Evolutionary conservation across 2,113 vertebrate genomes (phyloP).

Genomic region (Cacatua alba): DNA sequence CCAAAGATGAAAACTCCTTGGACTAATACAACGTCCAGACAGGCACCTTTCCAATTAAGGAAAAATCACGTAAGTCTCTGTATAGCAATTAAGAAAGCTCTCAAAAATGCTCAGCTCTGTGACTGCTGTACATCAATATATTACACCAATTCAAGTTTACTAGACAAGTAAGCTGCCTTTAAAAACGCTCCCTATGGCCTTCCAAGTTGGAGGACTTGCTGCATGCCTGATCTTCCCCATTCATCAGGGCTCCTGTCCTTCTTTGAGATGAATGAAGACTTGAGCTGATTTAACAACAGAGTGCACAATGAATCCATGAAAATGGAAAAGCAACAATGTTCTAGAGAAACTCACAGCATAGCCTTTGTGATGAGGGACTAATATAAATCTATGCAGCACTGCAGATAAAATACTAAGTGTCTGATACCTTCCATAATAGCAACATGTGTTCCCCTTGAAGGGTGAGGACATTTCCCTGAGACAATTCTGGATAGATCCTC

Average conservation of each 20-base stretch:
- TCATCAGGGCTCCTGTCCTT: background rate
- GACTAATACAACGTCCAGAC: rapidly evolving
- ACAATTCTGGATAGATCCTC: background rate
- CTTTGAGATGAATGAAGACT: background rate
- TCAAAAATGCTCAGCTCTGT: background rate
- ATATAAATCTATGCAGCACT: rapidly evolving
- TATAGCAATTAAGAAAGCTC: background rate
- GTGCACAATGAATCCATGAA: background rate
- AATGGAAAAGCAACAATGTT: background rate
- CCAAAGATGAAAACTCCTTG: background rate
- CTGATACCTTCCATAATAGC: rapidly evolving
- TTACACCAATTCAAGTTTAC: background rate
- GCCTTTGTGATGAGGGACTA: background rate
- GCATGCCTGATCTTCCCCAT: background rate
- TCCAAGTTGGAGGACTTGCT: background rate
- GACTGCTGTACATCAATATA: background rate
- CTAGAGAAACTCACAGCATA: background rate
- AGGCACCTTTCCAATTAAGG: background rate
- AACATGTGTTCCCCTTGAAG: background rate
- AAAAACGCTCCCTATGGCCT: background rate
- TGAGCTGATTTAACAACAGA: background rate
- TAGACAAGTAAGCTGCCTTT: background rate
- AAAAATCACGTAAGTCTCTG: background rate
- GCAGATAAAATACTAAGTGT: background rate
- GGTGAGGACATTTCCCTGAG: background rate